Base-by-base conservation (phyloP, 2,113 vertebrate species). In the Planiliza haematocheilus region DNA sequence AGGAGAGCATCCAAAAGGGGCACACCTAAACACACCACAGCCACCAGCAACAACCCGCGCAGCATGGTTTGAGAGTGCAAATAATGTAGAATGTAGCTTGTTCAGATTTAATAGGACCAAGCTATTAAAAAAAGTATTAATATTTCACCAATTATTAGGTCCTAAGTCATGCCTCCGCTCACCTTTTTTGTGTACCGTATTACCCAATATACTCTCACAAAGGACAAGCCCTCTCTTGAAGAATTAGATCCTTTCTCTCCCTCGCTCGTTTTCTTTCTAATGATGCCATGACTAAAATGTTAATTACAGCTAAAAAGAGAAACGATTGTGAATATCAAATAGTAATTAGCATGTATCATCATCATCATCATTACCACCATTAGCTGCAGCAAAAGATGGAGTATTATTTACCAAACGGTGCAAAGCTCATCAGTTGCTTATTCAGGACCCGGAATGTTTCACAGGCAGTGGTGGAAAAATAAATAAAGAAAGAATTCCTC, bases 301-400 rank as follows among this genome's bases (percentile, higher is more conserved):
- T 91, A 91, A 91, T 91, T 90, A 89, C 64, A 66, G 67, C 79
- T 73, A 84, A 89, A 90, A 90, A 83, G 87, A 91, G 83, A 89
- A 88, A 88, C 58, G 80, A 91, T 84, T 88, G 81, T 49, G 72
- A 89, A 92, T 90, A 91, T 91, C 82, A 91, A 90, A 90, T 73
- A 81, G 87, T 86, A 90, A 91, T 91, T 91, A 91, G 79, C 81
- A 89, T 92, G 87, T 77, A 90, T 92, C 88, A 88, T 88, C 88
- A 88, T 88, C 87, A 89, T 87, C 79, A 88, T 91, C 88, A 90
- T 90, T 87, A 90, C 69, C 68, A 58, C 86, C 82, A 89, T 89
- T 89, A 89, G 70, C 86, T 53, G 70, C 81, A 50, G 72, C 65
- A 72, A 75, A 88, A 85, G 86, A 91, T 88, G 80, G 85, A 89